Evolutionary conservation across 1,140 invertebrate genomes (phyloP).

Genomic region (Orussus abietinus): DNA sequence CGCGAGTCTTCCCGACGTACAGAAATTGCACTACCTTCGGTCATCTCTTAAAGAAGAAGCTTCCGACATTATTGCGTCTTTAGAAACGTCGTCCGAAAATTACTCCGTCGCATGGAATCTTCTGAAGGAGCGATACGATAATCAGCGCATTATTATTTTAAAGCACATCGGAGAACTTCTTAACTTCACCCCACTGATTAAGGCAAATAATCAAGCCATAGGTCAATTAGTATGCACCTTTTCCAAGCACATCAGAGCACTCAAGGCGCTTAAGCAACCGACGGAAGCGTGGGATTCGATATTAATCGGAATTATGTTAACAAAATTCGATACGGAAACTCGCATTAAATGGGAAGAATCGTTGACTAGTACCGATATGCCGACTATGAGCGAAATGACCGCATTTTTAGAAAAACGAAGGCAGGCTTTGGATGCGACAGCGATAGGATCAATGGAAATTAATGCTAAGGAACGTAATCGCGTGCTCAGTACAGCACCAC

Average conservation of each 20-base stretch:
- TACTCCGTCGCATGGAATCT: slow-evolving; percentile 13
- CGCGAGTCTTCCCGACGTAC: background rate
- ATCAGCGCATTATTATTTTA: slow-evolving; percentile 12
- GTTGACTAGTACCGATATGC: slow-evolving; percentile 10
- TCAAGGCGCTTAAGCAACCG: slow-evolving; percentile 13
- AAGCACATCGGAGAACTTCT: slow-evolving; percentile 11
- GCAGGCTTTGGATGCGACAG: slow-evolving; percentile 6
- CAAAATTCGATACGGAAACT: slow-evolving; percentile 12
- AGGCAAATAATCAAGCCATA: slow-evolving; percentile 2
- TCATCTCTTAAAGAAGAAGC: slow-evolving; percentile 19
- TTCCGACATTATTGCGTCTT: slow-evolving; percentile 22
- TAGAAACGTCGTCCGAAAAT: slow-evolving; percentile 9
- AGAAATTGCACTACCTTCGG: background rate
- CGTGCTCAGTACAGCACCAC: background rate
- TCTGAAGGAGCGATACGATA: slow-evolving; percentile 13
- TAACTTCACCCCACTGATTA: slow-evolving; percentile 7
- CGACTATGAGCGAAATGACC: slow-evolving; percentile 12
- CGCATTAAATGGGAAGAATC: slow-evolving; percentile 16
- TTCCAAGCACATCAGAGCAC: slow-evolving; percentile 9
- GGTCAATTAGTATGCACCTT: slow-evolving; percentile 13
- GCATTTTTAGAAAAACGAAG: slow-evolving; percentile 17
- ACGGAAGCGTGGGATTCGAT: slow-evolving; percentile 18
- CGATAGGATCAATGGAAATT: background rate
- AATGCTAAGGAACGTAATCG: background rate
- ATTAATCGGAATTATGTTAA: slow-evolving; percentile 13